Evolutionary conservation across 2,888 invertebrate genomes (phyloP), one percentile per base, ranked within the genome.

Genomic region (Oscheius sp.): DNA sequence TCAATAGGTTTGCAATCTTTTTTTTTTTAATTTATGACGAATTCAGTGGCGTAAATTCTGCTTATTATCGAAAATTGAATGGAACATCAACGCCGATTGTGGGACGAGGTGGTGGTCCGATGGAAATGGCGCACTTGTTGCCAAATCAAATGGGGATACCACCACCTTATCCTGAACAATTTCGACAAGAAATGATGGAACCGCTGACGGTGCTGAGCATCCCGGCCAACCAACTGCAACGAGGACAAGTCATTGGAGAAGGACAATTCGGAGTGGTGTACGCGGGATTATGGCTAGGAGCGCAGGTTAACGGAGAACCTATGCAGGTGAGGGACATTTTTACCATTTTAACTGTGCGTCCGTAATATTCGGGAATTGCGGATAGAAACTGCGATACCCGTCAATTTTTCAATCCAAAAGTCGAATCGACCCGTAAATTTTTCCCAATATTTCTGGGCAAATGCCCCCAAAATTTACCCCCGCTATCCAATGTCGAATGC

Each of bases 231-330:
- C 72, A 78, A 59, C 79, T 89, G n/a, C 68, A 83, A 53, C 94
- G 96, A 88, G 91, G 95, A 59, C 94, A 95, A 89, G 95, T 96
- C 89, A 90, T 97, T 41, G 96, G 96, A 25, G 96, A 96, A 90
- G 96, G 98, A 13, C 95, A 96, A 41, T 98, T 96, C 89, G 97
- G 97, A 89, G 73, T 81, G 13, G 73, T 81, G 0, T 78, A 79
- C 52, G 49, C 72, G 23, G 81, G 77, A 18, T 46, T 72, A 45
- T 81, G 78, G 69, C 72, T 74, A 0, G 74, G 73, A 13, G 76
- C 76, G 35, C 49, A 74, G 0, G 68, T 77, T n/a, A 74, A 72
- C 12, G 76, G 76, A 16, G 81, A 80, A 12, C 76, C 79, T 12
- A 66, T 80, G 70, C 58, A 73, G n/a, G 80, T 72, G 35, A 45